Percentiles rank a stretch among this genome's conserved stretches.
Conservation (phyloP, 2,797 vertebrate species). For the Mustela erminea region DNA sequence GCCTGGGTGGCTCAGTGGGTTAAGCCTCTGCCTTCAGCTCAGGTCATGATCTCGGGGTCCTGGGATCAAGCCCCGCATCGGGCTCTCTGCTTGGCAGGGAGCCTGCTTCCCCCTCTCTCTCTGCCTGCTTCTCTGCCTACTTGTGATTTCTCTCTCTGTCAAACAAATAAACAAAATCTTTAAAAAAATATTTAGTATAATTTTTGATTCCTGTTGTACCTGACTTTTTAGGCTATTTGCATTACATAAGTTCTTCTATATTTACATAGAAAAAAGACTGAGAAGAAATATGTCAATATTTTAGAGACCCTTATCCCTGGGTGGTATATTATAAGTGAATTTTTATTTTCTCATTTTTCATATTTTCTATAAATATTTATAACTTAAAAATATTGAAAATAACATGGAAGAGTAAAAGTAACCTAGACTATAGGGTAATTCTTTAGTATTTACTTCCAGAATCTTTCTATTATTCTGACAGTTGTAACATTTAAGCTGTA, state of each 20-base stretch:
- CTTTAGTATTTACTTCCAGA: slow-evolving; percentile 28
- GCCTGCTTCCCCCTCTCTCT: too few species aligned
- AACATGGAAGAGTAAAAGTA: slow-evolving; percentile 30
- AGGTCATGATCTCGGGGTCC: too few species aligned
- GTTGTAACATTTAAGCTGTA: slow-evolving; percentile 55
- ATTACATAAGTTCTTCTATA: slow-evolving; percentile 9
- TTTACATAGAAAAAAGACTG: background rate
- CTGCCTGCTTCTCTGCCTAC: too few species aligned
- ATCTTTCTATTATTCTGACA: slow-evolving; percentile 56
- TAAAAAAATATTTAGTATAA: slow-evolving; percentile 19
- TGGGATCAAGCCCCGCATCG: too few species aligned
- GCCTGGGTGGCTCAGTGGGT: too few species aligned
- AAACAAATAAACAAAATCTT: too few species aligned
- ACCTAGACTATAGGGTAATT: slow-evolving; percentile 20
- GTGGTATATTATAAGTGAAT: background rate
- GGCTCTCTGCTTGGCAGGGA: too few species aligned
- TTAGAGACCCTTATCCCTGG: background rate
- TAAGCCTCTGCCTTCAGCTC: too few species aligned
- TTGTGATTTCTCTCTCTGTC: too few species aligned
- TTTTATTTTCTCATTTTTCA: slow-evolving; percentile 31
- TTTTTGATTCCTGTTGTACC: slow-evolving; percentile 35
- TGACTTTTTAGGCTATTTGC: background rate
- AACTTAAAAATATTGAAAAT: slow-evolving; percentile 41
- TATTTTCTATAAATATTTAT: slow-evolving; percentile 30
- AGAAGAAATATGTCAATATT: background rate